These are phyloP conservation scores for Drosophila nannoptera DNA, from an alignment of 1,140 invertebrate species.

Conservation along the genomic window DNA sequence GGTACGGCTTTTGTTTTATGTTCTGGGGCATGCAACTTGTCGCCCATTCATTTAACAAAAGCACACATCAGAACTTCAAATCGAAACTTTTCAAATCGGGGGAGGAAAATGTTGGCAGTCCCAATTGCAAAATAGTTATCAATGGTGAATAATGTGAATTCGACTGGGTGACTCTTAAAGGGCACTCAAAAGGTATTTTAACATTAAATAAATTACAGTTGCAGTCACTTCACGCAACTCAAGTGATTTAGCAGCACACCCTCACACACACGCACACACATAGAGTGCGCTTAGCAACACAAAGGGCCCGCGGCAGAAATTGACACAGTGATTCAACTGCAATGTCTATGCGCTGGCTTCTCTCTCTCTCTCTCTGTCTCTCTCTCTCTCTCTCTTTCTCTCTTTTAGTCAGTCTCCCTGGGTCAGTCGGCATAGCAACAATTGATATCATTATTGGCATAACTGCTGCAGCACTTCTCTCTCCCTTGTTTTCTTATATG, in stretches of 20 bases:
- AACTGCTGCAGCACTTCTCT: slow-evolving; percentile 49
- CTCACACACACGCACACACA: slow-evolving; percentile 16
- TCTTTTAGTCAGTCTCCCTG: slow-evolving; percentile 13
- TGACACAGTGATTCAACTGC: slow-evolving; percentile 57
- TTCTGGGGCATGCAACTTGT: slow-evolving; percentile 2
- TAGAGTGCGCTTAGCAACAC: slow-evolving; percentile 50
- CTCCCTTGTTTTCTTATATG: neutral
- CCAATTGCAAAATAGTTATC: too few species aligned
- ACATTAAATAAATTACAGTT: slow-evolving; percentile 38
- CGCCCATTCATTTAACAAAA: too few species aligned
- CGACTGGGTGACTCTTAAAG: too few species aligned
- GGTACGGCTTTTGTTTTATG: slow-evolving; percentile 1
- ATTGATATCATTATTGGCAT: slow-evolving; percentile 71
- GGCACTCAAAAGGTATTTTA: slow-evolving; percentile 39
- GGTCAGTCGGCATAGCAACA: slow-evolving; percentile 51
- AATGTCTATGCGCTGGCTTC: slow-evolving; percentile 19
- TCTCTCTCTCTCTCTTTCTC: neutral
- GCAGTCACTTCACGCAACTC: slow-evolving; percentile 40
- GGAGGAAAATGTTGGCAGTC: too few species aligned
- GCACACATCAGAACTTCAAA: too few species aligned
- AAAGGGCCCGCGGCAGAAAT: slow-evolving; percentile 9
- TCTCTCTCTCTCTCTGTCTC: too few species aligned
- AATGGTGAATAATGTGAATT: neutral
- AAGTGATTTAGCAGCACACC: slow-evolving; percentile 39
- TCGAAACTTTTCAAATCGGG: too few species aligned